Percentiles rank a stretch among this genome's conserved stretches.
Conservation (phyloP, 2,888 invertebrate genomes). For the Sycophila texana region DNA sequence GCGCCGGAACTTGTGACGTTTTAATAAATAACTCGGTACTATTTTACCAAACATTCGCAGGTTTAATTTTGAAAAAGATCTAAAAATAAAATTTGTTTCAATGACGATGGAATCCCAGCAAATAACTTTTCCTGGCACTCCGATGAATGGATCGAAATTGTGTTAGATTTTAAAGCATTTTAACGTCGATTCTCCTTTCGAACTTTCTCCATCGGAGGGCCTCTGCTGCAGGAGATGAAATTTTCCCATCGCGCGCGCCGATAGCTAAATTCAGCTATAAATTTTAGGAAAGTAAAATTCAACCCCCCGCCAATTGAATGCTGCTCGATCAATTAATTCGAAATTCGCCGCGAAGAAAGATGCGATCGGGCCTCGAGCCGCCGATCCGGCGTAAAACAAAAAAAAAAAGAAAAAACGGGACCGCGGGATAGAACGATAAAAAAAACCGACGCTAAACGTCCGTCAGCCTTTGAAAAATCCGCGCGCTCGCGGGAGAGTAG, state of each 20-base stretch:
- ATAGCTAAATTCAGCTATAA: conserved; percentile 15
- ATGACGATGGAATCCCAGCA: neutral
- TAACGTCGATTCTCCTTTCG: conserved; percentile 14
- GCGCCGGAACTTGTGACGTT: no score
- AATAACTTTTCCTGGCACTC: neutral
- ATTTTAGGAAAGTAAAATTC: conserved; percentile 30
- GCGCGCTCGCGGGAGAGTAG: conserved; percentile 1
- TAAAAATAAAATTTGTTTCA: neutral
- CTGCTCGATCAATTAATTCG: conserved; percentile 47
- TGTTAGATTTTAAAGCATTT: conserved; percentile 13
- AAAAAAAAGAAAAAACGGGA: conserved; percentile 9
- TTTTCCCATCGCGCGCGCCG: conserved; percentile 3
- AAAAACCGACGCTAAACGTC: conserved; percentile 16
- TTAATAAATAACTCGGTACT: no score
- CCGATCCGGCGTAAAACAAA: neutral
- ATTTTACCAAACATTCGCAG: neutral
- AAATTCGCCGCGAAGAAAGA: conserved; percentile 34
- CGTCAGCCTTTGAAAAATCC: conserved; percentile 53
- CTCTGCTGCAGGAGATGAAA: conserved; percentile 16
- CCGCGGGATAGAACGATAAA: neutral
- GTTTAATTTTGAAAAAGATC: neutral
- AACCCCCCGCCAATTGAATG: conserved; percentile 43
- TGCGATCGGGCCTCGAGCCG: conserved; percentile 10
- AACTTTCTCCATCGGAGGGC: conserved; percentile 1
- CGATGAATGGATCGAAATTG: conserved; percentile 5